Conservation (phyloP, 2,113 vertebrate genomes). For the Bufo bufo region DNA sequence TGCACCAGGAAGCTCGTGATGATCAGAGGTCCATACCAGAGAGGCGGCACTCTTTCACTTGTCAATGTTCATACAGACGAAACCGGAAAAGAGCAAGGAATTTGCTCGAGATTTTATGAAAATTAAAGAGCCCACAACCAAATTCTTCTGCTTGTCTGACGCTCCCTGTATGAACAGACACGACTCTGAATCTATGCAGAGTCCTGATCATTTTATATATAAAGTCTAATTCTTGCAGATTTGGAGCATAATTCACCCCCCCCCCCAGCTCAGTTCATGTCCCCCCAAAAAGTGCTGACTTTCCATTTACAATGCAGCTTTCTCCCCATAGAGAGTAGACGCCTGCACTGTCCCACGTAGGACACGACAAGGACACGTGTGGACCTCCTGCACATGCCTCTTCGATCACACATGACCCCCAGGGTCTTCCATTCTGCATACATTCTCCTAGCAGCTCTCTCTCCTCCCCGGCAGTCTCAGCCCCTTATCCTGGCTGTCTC, state of each 20-base stretch:
- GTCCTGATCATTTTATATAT: background rate
- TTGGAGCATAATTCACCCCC: background rate
- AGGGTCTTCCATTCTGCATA: background rate
- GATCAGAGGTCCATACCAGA: background rate
- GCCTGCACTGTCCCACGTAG: background rate
- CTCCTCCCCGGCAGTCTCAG: slow-evolving; percentile 20
- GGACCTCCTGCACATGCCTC: too few species aligned
- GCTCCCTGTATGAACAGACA: background rate
- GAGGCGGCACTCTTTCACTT: background rate
- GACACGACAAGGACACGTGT: too few species aligned
- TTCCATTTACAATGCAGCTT: background rate
- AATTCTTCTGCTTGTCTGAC: background rate
- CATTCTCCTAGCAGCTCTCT: background rate
- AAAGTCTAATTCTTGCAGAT: background rate
- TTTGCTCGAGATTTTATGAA: background rate
- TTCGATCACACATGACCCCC: background rate
- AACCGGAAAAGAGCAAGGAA: background rate
- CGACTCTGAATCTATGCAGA: background rate
- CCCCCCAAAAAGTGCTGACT: background rate
- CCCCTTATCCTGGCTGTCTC: slow-evolving; percentile 8
- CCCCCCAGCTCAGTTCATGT: background rate
- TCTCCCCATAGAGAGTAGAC: background rate
- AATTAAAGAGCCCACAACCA: background rate
- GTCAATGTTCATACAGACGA: background rate
- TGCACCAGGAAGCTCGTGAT: background rate